Percentiles rank a stretch among this genome's conserved stretches.
phyloP scores from a whole-genome alignment of 2,888 invertebrate genomes.

The Tiliacea citrago region DNA sequence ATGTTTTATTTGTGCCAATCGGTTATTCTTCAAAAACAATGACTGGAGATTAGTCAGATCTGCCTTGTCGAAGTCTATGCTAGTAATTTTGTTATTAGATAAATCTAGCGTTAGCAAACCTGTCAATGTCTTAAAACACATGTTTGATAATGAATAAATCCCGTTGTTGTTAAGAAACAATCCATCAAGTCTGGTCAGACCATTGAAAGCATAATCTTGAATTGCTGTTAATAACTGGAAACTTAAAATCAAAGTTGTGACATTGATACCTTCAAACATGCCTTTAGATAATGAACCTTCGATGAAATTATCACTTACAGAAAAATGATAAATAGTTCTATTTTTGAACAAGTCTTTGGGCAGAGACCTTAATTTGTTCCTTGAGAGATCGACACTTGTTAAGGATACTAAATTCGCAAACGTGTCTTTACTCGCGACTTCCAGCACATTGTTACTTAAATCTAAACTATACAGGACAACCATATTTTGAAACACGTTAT shows the following conservation, averaged over 20 bases:
- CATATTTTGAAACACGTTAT: constrained; percentile 70
- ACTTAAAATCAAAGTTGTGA: constrained; percentile 74
- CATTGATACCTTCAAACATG: constrained; percentile 77
- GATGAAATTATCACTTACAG: constrained; percentile 72
- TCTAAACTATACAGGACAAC: constrained; percentile 67
- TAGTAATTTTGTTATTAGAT: constrained; percentile 76
- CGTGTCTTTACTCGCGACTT: constrained; percentile 64
- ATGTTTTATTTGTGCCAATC: constrained; percentile 71
- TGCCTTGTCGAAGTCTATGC: constrained; percentile 75
- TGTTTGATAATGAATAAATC: constrained; percentile 69
- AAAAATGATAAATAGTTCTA: constrained; percentile 73
- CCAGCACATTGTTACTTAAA: constrained; percentile 75
- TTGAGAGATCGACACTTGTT: constrained; percentile 71
- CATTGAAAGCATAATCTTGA: constrained; percentile 78
- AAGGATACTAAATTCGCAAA: constrained; percentile 68
- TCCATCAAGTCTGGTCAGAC: constrained; percentile 67
- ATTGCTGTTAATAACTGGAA: constrained; percentile 73
- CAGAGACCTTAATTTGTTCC: constrained; percentile 74
- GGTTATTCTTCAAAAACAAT: constrained; percentile 74
- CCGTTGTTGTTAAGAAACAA: constrained; percentile 78
- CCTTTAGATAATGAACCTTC: constrained; percentile 75
- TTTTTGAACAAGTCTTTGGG: constrained; percentile 76
- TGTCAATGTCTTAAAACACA: constrained; percentile 73
- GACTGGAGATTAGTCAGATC: constrained; percentile 73
- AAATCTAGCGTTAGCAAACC: constrained; percentile 75